Evolutionary conservation across 2,888 invertebrate species (phyloP), one percentile per base, ranked within the genome.

Genomic region (Parnassius orleans): DNA sequence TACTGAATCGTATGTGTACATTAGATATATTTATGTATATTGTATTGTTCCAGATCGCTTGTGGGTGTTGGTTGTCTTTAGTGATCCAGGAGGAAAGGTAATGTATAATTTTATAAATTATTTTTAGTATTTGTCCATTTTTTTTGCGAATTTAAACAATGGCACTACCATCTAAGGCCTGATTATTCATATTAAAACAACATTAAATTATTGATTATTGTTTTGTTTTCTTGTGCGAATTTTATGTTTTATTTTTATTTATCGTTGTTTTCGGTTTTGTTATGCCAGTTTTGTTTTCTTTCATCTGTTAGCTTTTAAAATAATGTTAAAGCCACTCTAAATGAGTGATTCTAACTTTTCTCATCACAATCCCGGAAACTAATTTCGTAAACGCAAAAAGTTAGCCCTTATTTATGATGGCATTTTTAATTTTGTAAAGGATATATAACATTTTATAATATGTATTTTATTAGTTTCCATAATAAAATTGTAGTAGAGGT

Each of bases 31-130:
- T 67, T 61, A 63, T 57, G 67, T 68, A 72, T 66, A 12, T 15
- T 48, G 9, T 48, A 14, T 74, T 68, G 66, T 84, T 83, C 72
- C 82, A 86, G 86, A 79, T 69, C 73, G 50, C 58, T 50, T 55
- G 57, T 11, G 66, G 46, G 52, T 19, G 51, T 14, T 47, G 60
- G 62, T 47, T 57, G 46, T 48, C 14, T 14, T 48, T 9, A 52
- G 48, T 24, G 46, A 19, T 42, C 43, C 52, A 58, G 59, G 61
- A 47, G 47, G 53, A 51, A 43, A 77, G 85, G 84, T 86, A 81
- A 84, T 50, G 78, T 81, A 81, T 63, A 44, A 48, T 10, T 43
- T 43, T 53, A 24, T 51, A 9, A 47, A 12, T 57, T 33, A 11
- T 55, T 3, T 33, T 33, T 33, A 5, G 33, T 33, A 33, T 33